Percentiles rank a stretch among this genome's conserved stretches.
These are phyloP conservation scores for Scylla paramamosain DNA, from an alignment of 1,140 invertebrate species.

Conservation along the genomic window DNA sequence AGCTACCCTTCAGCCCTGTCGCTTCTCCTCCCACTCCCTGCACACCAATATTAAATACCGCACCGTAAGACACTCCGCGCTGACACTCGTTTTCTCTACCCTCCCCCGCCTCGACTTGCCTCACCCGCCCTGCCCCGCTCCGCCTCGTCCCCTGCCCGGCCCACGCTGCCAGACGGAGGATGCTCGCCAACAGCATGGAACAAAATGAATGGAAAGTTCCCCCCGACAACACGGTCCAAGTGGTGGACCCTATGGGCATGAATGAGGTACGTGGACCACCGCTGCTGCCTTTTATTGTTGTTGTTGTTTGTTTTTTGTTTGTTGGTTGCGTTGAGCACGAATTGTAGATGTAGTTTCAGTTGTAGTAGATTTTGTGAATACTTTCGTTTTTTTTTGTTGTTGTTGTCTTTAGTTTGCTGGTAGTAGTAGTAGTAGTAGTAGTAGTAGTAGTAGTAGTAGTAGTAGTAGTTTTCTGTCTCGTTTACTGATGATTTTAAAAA, in stretches of 20 bases:
- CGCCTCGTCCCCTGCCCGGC: not conserved
- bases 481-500: too few species aligned
- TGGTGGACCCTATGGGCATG: conserved; percentile 88
- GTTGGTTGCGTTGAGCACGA: not conserved
- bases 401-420: too few species aligned
- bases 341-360: too few species aligned
- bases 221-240: conserved; percentile 92
- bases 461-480: not conserved
- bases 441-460: too few species aligned
- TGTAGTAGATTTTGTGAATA: too few species aligned
- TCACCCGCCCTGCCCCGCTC: not conserved
- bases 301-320: not conserved
- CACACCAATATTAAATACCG: not conserved
- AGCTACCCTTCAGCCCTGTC: not conserved
- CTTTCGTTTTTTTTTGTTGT: too few species aligned
- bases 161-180: not conserved
- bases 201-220: conserved; percentile 91
- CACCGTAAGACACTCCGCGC: not conserved
- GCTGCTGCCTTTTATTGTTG: not conserved
- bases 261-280: conserved; percentile 83
- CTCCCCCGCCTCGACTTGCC: not conserved
- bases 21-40: not conserved
- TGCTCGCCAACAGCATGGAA: conserved; percentile 84
- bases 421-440: too few species aligned
- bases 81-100: not conserved